Base-by-base conservation (phyloP, 2,797 vertebrate genomes). In the Arnoldichthys spilopterus region DNA sequence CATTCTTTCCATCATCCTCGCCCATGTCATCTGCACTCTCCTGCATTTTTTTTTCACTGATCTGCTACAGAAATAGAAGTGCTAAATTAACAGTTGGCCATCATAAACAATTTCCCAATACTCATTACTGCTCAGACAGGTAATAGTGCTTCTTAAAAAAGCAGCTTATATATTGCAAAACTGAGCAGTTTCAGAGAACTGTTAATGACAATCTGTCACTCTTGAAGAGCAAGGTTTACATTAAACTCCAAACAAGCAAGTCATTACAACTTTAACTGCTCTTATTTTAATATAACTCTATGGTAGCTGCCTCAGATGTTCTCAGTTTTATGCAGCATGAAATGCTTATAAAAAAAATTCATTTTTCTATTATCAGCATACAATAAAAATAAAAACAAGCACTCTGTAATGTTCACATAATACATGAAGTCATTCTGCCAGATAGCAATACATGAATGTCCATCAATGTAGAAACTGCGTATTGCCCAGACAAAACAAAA, bases 1-100 rank as follows among this genome's bases (percentile, higher is more conserved):
- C 16, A 34, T 58, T n/a, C 34, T 69, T 40, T 40, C 13, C 56
- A 0, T 26, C 12, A 26, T 79, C 34, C 47, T 67, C 20, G 47
- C 32, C 40, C 20, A 54, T 37, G 43, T 62, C 9, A 16, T 76
- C 45, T 16, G 58, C n/a, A 58, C 8, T 20, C 4, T 32, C 37
- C 34, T 71, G 22, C 1, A 16, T 56, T 71, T 73, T 28, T 54
- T 7, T 61, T 16, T 62, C 18, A 26, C 45, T 82, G 37, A 30
- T 24, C 4, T 72, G 16, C 83, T 84, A 61, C 58, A 78, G 30
- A 66, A 74, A 61, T 4, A 58, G 40, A 66, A 13, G 13, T 18
- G 20, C 34, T 15, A 34, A 70, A 54, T 64, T 9, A 37, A 4
- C 53, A 45, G 47, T 54, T 20, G 7, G 26, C 34, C 8, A 8